Base-by-base conservation (phyloP, 2,797 vertebrate genomes). In the Phalanger gymnotis region DNA sequence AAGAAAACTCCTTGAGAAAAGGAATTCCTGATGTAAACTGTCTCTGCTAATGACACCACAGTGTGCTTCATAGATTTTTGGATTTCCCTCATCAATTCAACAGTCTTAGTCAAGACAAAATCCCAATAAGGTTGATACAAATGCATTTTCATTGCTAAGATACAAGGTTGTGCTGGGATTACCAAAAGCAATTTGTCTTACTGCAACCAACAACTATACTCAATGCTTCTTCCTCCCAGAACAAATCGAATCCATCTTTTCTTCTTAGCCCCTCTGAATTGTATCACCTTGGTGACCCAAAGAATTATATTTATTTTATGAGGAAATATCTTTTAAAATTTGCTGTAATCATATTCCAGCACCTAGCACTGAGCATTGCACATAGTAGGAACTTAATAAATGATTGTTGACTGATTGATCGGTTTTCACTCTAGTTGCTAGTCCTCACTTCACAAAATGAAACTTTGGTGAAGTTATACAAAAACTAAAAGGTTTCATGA, bases 11-110 rank as follows among this genome's bases (percentile, higher is more conserved):
- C 22, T 94, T 87, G 97, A 97, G 94, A 92, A 54, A 66, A 96
- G n/a, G 51, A 93, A 92, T 90, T 94, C 66, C 94, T 97, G 96
- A 92, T 96, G 97, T 96, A 95, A 93, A 94, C 40, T 96, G 95
- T 97, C 96, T 98, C 97, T 98, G 90, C 93, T 97, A 97, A 93
- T 95, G 96, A 92, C 90, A 94, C 0, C 58, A 53, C 30, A 31
- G 7, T 87, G 40, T 97, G 94, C 40, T 56, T 89, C 53, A 34
- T 31, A 93, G 73, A 2, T 31, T 54, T 16, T 90, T 54, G 12
- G 13, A 90, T 90, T 90, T 53, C 52, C 13, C 7, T n/a, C 1
- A 53, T 90, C 91, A 87, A 73, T 22, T 91, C 14, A 92, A 94
- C 52, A 93, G 87, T 93, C 58, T 94, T 10, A 53, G 40, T 55